Evolutionary conservation across 1,140 invertebrate species (phyloP), one percentile per base, ranked within the genome.

Genomic region (Drosophila lowei): DNA sequence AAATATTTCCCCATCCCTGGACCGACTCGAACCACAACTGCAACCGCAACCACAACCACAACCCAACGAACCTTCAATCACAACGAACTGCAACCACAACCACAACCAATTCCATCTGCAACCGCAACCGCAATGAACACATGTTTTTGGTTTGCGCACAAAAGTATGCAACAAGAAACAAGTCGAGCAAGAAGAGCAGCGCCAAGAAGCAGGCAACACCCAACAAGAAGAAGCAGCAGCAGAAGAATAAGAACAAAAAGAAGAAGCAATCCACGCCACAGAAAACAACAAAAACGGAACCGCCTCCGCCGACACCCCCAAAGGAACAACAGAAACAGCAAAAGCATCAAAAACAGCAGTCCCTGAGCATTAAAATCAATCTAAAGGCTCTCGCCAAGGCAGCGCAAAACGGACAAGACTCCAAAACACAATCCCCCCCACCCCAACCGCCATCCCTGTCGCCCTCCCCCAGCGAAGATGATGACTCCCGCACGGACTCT

Each of bases 101-200:
- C n/a, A n/a, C 18, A 18, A 18, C 18, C 18, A 18, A 18, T 18
- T 18, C 18, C 18, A 18, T 18, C 18, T 18, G 28, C 28, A 8
- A 30, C 28, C 28, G 3, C 28, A 9, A 30, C n/a, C 28, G 3
- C 28, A 9, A 30, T 9, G 15, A 42, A 53, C 23, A 21, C 28
- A 18, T 13, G 13, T 47, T 58, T 52, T 43, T 43, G 59, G 48
- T 43, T 16, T 77, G 56, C 81, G 52, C 54, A 53, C 65, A 74
- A 72, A 88, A 90, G 77, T 85, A 73, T 77, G 80, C 81, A 80
- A 88, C 67, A 58, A 77, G 56, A 62, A 80, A 68, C 72, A 74
- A 77, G 64, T 80, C 55, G 58, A 80, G 62, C 68, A 77, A 50
- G 11, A 71, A 89, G 25, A 49, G 59, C 64, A 67, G 64, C 59